Evolutionary conservation across 1,140 invertebrate genomes (phyloP).

Genomic region (Meloidogyne hapla): DNA sequence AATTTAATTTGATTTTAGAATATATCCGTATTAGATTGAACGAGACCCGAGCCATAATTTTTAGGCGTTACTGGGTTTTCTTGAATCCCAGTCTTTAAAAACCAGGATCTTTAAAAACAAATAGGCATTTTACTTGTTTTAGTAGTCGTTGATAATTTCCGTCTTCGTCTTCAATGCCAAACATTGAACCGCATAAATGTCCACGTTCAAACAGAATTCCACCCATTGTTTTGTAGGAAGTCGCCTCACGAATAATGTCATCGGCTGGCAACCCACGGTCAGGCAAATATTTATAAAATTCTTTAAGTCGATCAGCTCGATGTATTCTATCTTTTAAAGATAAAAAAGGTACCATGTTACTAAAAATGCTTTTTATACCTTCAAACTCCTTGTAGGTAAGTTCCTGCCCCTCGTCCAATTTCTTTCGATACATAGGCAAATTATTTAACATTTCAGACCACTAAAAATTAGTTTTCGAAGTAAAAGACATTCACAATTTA

Average conservation of each 20-base stretch:
- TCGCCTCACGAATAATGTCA: slow-evolving; percentile 49
- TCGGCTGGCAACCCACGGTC: slow-evolving; percentile 42
- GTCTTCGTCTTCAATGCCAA: slow-evolving; percentile 43
- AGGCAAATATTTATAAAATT: slow-evolving; percentile 51
- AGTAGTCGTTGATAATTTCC: slow-evolving; percentile 32
- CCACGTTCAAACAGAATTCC: slow-evolving; percentile 51
- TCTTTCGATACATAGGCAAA: slow-evolving; percentile 35
- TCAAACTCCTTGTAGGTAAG: slow-evolving; percentile 44
- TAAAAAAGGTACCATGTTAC: not conserved
- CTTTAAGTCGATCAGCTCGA: slow-evolving; percentile 33
- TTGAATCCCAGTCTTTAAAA: too few species aligned
- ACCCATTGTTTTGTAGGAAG: slow-evolving; percentile 49
- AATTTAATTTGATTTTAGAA: not conserved
- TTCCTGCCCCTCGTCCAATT: slow-evolving; percentile 37
- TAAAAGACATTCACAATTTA: slow-evolving; percentile 13
- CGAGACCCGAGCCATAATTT: too few species aligned
- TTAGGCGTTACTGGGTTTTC: too few species aligned
- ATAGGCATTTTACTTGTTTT: slow-evolving; percentile 29
- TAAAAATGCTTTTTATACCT: slow-evolving; percentile 24
- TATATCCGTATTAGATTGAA: too few species aligned
- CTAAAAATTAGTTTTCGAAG: slow-evolving; percentile 32
- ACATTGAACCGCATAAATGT: slow-evolving; percentile 43
- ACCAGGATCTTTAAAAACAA: too few species aligned
- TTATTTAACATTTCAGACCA: slow-evolving; percentile 38
- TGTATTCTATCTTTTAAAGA: slow-evolving; percentile 18